Conservation (phyloP, 2,113 vertebrate species). For the Fregetta grallaria region DNA sequence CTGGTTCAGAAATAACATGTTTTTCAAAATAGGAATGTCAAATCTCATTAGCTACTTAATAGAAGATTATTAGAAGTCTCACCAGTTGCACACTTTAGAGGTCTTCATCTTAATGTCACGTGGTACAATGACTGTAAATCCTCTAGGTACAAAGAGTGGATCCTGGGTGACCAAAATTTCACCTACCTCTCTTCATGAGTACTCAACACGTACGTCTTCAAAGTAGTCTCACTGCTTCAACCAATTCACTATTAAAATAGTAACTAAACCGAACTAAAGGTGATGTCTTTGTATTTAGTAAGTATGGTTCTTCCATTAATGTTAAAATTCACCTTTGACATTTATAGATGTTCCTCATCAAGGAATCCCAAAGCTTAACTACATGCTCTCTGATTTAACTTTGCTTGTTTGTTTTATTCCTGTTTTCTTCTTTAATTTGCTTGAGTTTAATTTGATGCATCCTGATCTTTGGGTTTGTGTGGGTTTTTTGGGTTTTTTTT, state of each 20-base stretch:
- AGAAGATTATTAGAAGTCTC: neutral
- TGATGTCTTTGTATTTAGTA: neutral
- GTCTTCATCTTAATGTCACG: neutral
- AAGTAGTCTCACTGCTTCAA: neutral
- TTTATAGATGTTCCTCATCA: neutral
- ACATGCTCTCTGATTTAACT: neutral
- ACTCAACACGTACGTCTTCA: neutral
- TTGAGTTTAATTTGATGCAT: neutral
- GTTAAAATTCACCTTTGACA: neutral
- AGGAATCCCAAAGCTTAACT: neutral
- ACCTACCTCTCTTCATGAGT: neutral
- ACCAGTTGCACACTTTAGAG: neutral
- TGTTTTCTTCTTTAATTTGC: neutral
- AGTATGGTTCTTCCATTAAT: neutral
- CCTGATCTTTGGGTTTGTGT: neutral
- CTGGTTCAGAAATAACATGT: neutral
- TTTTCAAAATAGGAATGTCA: neutral
- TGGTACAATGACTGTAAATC: neutral
- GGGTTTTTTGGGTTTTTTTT: accelerated
- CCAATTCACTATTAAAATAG: neutral
- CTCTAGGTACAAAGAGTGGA: neutral
- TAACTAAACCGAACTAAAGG: neutral
- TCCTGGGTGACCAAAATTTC: neutral
- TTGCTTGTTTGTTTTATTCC: neutral
- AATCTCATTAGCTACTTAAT: neutral